Evolutionary conservation across 92 coral and sea anemone genomes (phyloP), one percentile per base, ranked within the genome.

Genomic region (Epizoanthus illoricatus): DNA sequence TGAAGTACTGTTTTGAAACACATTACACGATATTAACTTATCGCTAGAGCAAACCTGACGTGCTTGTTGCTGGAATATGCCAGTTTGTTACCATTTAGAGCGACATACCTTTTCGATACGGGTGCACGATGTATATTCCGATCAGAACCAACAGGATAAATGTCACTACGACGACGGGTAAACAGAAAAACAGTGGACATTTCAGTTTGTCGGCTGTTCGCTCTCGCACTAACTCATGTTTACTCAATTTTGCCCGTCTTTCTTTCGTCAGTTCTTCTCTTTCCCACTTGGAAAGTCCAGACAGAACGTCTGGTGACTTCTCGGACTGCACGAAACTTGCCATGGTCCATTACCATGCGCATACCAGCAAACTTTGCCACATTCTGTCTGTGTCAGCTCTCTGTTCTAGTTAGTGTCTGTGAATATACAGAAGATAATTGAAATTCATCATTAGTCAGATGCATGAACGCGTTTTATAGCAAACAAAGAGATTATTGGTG

Each of bases 181-280:
- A 79, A 65, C 94, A 92, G 71, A 95, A 95, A 72, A 97, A 91
- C 17, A 95, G 87, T 33, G 98, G 94, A 81, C 98, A 95, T 19
- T 95, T 92, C 3, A 95, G 79, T 74, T 81, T 87, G 73, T 95
- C 98, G 8, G 98, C 94, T 9, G 90, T 73, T 19, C 80, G 79
- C 71, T 95, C 98, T 16, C 98, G 93, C 61, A 91, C 66, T 20
- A 95, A 88, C 71, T 89, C 98, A 18, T 71, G 60, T 85, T 91
- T 89, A 75, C 86, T 87, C 65, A 90, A 60, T 7, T 85, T 80
- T n/a, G 92, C 76, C 3, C 96, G 88, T 18, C 98, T 84, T 59
- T 88, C 87, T 19, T 76, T 86, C 18, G 85, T 76, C 16, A 90
- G 63, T 47, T 93, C 96, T 19, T 92, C 96, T 49, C 88, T 76